Evolutionary conservation across 2,797 vertebrate species (phyloP).

Genomic region (Sebastes variabilis): DNA sequence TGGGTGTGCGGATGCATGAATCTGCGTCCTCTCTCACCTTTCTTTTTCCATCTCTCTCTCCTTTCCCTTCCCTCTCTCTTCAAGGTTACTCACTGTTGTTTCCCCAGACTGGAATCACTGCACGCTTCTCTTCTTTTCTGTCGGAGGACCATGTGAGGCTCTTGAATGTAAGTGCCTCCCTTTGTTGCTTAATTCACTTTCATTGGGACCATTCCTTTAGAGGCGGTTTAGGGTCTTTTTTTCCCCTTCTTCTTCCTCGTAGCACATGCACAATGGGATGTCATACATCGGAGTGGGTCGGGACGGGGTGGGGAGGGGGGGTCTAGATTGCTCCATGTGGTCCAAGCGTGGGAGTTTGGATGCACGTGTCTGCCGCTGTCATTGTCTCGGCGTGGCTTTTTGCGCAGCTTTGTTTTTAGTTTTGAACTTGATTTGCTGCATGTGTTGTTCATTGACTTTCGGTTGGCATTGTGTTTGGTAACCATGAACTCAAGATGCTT

Average conservation of each 20-base stretch:
- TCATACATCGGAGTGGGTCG: conserved; percentile 43
- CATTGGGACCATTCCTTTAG: conserved; percentile 37
- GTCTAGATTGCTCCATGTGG: conserved; percentile 65
- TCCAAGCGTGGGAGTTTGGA: conserved; percentile 42
- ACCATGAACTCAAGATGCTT: background rate
- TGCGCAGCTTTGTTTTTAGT: conserved; percentile 13
- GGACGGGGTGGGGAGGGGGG: conserved; percentile 18
- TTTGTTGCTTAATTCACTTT: conserved; percentile 76
- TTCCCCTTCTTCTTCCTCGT: background rate
- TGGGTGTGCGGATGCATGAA: conserved; percentile 60
- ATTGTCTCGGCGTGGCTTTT: conserved; percentile 45
- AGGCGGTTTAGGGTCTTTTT: conserved; percentile 33
- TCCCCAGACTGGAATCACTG: conserved; percentile 52
- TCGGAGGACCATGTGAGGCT: conserved; percentile 73
- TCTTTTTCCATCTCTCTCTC: conserved; percentile 5
- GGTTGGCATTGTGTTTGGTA: background rate
- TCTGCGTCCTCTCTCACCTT: conserved; percentile 43
- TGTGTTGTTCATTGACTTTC: background rate
- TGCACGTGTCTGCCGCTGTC: conserved; percentile 50
- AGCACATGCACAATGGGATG: conserved; percentile 59
- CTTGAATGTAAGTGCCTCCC: conserved; percentile 76
- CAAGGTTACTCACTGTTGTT: conserved; percentile 64
- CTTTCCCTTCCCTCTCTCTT: background rate
- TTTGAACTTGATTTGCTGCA: background rate
- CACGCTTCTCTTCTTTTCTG: conserved; percentile 63